These are phyloP conservation scores for Trinectes maculatus DNA, from an alignment of 2,113 vertebrate species.

Conservation along the genomic window DNA sequence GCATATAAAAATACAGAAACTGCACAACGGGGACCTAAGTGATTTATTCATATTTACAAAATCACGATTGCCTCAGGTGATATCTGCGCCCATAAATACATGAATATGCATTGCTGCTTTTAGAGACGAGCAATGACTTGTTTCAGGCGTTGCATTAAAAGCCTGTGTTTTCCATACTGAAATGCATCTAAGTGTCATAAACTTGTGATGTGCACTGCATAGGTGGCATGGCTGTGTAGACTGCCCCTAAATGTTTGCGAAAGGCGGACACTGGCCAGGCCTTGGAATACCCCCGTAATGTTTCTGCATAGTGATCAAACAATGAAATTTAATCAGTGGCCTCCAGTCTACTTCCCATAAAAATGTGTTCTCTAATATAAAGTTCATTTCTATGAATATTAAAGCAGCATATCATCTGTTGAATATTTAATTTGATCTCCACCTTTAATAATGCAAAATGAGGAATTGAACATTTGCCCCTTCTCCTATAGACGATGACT, in stretches of 20 bases:
- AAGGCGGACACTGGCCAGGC: constrained; percentile 51
- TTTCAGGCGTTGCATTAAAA: constrained; percentile 33
- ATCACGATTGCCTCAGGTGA: constrained; percentile 65
- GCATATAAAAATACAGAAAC: constrained; percentile 56
- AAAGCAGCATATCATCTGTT: constrained; percentile 81
- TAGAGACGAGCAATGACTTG: constrained; percentile 43
- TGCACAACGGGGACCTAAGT: constrained; percentile 63
- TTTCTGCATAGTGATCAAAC: constrained; percentile 81
- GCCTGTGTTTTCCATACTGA: constrained; percentile 17
- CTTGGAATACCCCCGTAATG: constrained; percentile 70
- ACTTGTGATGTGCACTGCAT: constrained; percentile 32
- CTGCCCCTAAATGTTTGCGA: constrained; percentile 69
- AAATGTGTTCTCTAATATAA: constrained; percentile 83
- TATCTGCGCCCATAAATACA: constrained; percentile 63
- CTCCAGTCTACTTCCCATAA: constrained; percentile 78
- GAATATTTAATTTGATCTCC: constrained; percentile 83
- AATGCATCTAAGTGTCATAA: constrained; percentile 41
- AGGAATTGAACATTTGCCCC: constrained; percentile 69
- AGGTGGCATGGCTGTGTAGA: constrained; percentile 38
- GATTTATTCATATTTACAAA: constrained; percentile 78
- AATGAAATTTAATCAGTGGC: constrained; percentile 83
- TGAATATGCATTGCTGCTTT: constrained; percentile 73
- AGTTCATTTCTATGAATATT: constrained; percentile 86
- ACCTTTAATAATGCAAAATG: constrained; percentile 84
- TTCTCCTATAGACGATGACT: constrained; percentile 66